A percentile compares a stretch with the other conserved stretches of the same genome.
phyloP scores from a whole-genome alignment of 1,140 invertebrate genomes.

The Patella vulgata region DNA sequence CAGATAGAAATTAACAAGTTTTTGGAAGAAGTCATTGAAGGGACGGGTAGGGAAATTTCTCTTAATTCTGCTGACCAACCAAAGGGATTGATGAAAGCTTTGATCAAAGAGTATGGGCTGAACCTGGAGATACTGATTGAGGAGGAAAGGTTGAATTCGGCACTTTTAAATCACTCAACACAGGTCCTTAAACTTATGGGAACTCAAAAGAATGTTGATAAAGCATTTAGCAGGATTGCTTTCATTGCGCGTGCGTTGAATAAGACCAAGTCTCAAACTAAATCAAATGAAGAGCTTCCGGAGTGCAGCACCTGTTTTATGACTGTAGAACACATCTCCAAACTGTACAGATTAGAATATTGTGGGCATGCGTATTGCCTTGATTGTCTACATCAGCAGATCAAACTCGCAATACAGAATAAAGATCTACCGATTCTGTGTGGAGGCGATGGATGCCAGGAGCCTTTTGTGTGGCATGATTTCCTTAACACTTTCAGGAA shows the following conservation, averaged over 20 bases:
- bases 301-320: slow-evolving; percentile 54
- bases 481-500: slow-evolving; percentile 25
- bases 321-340: slow-evolving; percentile 34
- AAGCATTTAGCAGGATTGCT: slow-evolving; percentile 22
- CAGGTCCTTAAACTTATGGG: slow-evolving; percentile 47
- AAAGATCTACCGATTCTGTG: slow-evolving; percentile 48
- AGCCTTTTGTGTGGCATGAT: slow-evolving; percentile 40
- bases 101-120: slow-evolving; percentile 35
- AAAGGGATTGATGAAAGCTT: slow-evolving; percentile 48
- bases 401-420: slow-evolving; percentile 14
- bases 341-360: slow-evolving; percentile 46
- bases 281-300: slow-evolving; percentile 18
- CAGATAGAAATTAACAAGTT: slow-evolving; percentile 29
- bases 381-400: slow-evolving; percentile 41
- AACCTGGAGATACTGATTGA: slow-evolving; percentile 29
- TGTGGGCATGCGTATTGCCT: slow-evolving; percentile 60
- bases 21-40: slow-evolving; percentile 22
- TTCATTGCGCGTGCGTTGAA: slow-evolving; percentile 10
- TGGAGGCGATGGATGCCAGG: slow-evolving; percentile 40
- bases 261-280: background rate
- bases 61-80: slow-evolving; percentile 42
- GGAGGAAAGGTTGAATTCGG: slow-evolving; percentile 19
- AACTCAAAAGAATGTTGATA: slow-evolving; percentile 28
- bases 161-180: slow-evolving; percentile 31
- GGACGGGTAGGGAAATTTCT: slow-evolving; percentile 15